These are phyloP conservation scores for Pipra filicauda DNA, from an alignment of 2,113 vertebrate species.

Conservation along the genomic window DNA sequence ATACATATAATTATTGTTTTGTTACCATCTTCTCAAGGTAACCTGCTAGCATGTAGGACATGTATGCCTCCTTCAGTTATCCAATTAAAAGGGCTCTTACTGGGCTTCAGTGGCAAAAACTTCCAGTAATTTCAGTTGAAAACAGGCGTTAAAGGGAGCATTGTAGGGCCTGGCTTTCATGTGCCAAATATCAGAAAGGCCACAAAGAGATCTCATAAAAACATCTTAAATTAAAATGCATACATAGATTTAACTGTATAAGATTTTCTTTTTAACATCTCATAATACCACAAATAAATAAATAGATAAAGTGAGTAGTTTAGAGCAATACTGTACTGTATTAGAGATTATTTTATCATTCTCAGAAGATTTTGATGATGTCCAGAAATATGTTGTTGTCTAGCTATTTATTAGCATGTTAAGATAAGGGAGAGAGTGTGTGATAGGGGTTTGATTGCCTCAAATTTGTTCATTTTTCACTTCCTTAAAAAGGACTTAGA, in stretches of 20 bases:
- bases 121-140: background rate
- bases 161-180: background rate
- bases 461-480: background rate
- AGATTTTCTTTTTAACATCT: background rate
- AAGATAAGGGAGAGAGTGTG: background rate
- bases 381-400: background rate
- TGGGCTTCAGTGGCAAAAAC: background rate
- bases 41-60: background rate
- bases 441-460: background rate
- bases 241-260: background rate
- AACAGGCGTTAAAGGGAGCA: background rate
- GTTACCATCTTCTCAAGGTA: conserved; percentile 13
- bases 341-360: background rate
- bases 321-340: background rate
- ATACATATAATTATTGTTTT: conserved; percentile 8
- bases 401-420: background rate
- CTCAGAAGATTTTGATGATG: background rate
- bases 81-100: background rate
- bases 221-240: background rate
- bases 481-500: background rate
- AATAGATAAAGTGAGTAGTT: background rate
- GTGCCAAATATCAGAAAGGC: background rate
- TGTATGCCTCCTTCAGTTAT: background rate
- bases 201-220: background rate
- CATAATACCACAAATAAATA: background rate